Conservation (phyloP, 1,140 invertebrate genomes). For the Hylaeus volcanicus region DNA sequence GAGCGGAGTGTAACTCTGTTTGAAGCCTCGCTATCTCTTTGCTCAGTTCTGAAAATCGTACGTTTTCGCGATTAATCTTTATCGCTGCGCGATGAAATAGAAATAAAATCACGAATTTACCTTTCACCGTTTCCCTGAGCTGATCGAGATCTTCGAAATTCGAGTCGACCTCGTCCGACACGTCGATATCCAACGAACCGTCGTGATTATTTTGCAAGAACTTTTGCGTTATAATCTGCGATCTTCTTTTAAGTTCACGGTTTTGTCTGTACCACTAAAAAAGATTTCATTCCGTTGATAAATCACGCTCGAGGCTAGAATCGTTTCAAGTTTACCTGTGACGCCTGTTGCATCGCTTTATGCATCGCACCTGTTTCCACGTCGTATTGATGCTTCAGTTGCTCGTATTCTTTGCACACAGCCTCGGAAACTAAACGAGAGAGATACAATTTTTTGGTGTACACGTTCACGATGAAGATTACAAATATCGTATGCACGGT, state of each 20-base stretch:
- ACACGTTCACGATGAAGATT: too few relatives aligned
- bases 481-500: too few relatives aligned
- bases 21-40: constrained; percentile 84
- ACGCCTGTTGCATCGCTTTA: constrained; percentile 81
- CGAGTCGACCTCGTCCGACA: constrained; percentile 80
- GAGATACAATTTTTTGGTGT: not conserved
- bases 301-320: not conserved
- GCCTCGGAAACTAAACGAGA: constrained; percentile 83
- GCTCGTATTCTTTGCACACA: constrained; percentile 87
- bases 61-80: not conserved
- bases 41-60: constrained; percentile 81
- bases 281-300: constrained; percentile 42
- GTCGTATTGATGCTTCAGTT: constrained; percentile 86
- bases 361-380: constrained; percentile 87
- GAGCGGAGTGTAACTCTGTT: constrained; percentile 84
- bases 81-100: not conserved
- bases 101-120: constrained; percentile 56
- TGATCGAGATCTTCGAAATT: constrained; percentile 85
- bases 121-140: constrained; percentile 84
- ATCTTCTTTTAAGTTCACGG: constrained; percentile 84
- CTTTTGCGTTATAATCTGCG: constrained; percentile 83
- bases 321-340: constrained; percentile 70
- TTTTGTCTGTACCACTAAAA: constrained; percentile 89
- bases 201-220: constrained; percentile 77
- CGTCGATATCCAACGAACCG: constrained; percentile 69